Conservation (phyloP, 2,888 invertebrate genomes). For the Apoderus coryli region DNA sequence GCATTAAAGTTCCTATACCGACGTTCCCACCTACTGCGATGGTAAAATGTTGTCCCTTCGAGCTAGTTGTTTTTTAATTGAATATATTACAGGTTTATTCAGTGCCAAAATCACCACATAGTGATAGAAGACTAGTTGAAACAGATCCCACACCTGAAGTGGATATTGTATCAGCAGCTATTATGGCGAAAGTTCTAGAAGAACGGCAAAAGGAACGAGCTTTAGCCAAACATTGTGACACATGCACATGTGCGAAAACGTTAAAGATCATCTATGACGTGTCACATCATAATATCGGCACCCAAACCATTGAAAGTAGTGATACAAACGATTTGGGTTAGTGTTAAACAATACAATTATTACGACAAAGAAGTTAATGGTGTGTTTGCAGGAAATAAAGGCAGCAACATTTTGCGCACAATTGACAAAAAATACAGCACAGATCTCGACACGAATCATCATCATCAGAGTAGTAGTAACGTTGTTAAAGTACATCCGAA, state of each 20-base stretch:
- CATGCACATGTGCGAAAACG: slow-evolving; percentile 53
- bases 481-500: slow-evolving; percentile 31
- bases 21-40: slow-evolving; percentile 77
- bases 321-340: no score
- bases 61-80: no score
- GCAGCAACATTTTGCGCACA: no score
- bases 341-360: no score
- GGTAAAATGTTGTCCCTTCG: no score
- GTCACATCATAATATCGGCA: slow-evolving; percentile 43
- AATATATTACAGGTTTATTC: no score
- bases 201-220: slow-evolving; percentile 69
- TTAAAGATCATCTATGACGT: slow-evolving; percentile 40
- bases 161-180: slow-evolving; percentile 70
- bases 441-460: no score
- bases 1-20: slow-evolving; percentile 59
- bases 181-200: slow-evolving; percentile 83
- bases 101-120: slow-evolving; percentile 33
- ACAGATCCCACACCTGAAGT: slow-evolving; percentile 46
- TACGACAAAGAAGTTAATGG: no score
- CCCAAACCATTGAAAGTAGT: slow-evolving; percentile 47
- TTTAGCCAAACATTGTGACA: slow-evolving; percentile 68
- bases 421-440: no score
- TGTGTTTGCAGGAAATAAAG: slow-evolving; percentile 46
- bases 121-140: slow-evolving; percentile 32
- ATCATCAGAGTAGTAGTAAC: no score